These are phyloP conservation scores for Enoplosus armatus DNA, from an alignment of 2,797 vertebrate genomes.

Conservation along the genomic window DNA sequence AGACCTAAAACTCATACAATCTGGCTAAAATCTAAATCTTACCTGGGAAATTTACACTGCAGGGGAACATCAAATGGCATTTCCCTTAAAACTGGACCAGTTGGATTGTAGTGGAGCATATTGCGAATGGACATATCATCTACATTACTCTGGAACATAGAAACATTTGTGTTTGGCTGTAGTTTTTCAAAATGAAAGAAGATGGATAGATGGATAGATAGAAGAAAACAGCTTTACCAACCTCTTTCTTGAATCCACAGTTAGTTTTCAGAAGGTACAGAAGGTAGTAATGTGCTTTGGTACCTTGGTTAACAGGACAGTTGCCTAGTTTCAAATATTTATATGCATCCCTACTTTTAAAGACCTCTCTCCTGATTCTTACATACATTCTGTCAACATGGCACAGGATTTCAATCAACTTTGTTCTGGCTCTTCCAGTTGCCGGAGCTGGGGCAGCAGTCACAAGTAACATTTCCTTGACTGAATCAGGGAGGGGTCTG, in stretches of 20 bases:
- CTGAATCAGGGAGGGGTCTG: conserved; percentile 45
- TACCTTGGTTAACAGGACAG: conserved; percentile 71
- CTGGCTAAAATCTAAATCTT: background rate
- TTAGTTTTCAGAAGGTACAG: conserved; percentile 57
- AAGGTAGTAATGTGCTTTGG: conserved; percentile 61
- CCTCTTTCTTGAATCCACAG: conserved; percentile 71
- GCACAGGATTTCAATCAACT: conserved; percentile 65
- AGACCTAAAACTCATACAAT: background rate
- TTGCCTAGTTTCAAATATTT: conserved; percentile 72
- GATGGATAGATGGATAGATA: fast-evolving
- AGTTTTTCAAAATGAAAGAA: background rate
- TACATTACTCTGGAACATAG: conserved; percentile 60
- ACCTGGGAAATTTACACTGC: conserved; percentile 77
- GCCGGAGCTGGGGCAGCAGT: background rate
- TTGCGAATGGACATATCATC: conserved; percentile 48
- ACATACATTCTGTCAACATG: conserved; percentile 77
- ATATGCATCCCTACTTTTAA: conserved; percentile 37
- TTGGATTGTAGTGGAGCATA: conserved; percentile 55
- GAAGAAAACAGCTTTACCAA: conserved; percentile 16
- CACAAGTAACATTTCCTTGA: conserved; percentile 56
- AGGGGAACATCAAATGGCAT: conserved; percentile 68
- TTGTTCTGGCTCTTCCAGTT: fast-evolving
- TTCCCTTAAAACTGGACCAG: conserved; percentile 60
- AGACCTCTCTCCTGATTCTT: conserved; percentile 57
- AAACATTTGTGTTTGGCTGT: background rate